A percentile compares a stretch with the other conserved stretches of the same genome.
These are phyloP conservation scores for Neolamprologus multifasciatus DNA, from an alignment of 2,797 vertebrate genomes.

Conservation along the genomic window DNA sequence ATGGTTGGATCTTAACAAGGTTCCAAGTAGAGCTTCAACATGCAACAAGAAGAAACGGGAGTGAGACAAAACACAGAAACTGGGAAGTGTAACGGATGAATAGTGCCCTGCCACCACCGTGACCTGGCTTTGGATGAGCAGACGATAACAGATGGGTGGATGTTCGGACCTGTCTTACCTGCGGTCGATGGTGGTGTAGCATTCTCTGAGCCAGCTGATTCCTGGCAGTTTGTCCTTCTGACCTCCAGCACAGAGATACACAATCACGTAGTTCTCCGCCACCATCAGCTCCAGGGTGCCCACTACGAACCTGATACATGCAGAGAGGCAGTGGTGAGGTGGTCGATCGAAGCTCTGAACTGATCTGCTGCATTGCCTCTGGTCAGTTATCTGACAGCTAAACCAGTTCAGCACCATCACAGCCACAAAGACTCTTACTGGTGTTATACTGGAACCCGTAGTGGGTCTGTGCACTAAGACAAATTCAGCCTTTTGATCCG, in stretches of 20 bases:
- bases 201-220: conserved; percentile 80
- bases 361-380: not conserved
- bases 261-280: conserved; percentile 76
- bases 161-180: conserved; percentile 40
- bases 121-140: not conserved
- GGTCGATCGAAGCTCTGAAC: not conserved
- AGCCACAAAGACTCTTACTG: not conserved
- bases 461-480: not conserved
- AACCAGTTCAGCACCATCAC: not conserved
- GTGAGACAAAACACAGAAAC: fast-evolving
- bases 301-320: conserved; percentile 71
- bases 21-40: not conserved
- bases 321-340: not conserved
- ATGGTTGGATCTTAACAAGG: not conserved
- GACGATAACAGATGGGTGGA: not conserved
- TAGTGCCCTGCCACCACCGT: not conserved
- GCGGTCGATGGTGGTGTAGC: conserved; percentile 75
- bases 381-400: not conserved
- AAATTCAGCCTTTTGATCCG: not conserved
- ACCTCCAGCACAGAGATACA: conserved; percentile 78
- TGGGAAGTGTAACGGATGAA: not conserved
- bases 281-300: conserved; percentile 82
- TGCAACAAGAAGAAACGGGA: not conserved
- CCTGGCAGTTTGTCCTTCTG: conserved; percentile 73
- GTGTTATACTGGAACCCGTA: not conserved